Percentiles rank a stretch among this genome's conserved stretches.
phyloP scores from a whole-genome alignment of 2,888 invertebrate species.

The Drosophila pseudotalamancana region DNA sequence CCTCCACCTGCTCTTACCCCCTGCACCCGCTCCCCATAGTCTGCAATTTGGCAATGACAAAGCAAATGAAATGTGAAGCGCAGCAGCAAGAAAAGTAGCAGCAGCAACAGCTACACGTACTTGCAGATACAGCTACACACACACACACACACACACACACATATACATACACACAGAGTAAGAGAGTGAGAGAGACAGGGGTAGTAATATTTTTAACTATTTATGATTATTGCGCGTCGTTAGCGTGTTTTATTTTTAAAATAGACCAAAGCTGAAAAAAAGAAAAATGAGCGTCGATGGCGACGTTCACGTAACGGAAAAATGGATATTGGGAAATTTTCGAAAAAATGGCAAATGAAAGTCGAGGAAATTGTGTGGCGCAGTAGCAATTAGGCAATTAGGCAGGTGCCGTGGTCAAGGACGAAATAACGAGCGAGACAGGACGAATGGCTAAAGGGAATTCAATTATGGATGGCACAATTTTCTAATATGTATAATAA shows the following conservation, averaged over 20 bases:
- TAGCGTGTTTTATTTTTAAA: slow-evolving; percentile 58
- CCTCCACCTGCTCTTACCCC: neutral
- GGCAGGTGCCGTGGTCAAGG: slow-evolving; percentile 43
- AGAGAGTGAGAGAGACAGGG: neutral
- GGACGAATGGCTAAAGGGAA: no score
- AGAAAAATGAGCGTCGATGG: neutral
- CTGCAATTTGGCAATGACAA: slow-evolving; percentile 18
- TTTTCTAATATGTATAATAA: no score
- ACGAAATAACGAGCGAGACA: neutral
- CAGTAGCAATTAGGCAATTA: slow-evolving; percentile 22
- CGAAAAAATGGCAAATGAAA: slow-evolving; percentile 10
- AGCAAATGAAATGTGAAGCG: neutral
- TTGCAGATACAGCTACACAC: slow-evolving; percentile 19
- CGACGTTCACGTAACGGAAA: slow-evolving; percentile 25
- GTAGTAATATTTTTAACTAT: slow-evolving; percentile 48
- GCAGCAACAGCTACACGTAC: slow-evolving; percentile 15
- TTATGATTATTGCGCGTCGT: slow-evolving; percentile 56
- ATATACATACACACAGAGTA: neutral
- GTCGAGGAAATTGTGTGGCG: slow-evolving; percentile 1
- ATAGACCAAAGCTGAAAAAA: slow-evolving; percentile 25
- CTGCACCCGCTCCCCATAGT: no score
- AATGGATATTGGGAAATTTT: slow-evolving; percentile 27
- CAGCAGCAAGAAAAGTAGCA: slow-evolving; percentile 10
- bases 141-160: neutral
- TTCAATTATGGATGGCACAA: no score